Evolutionary conservation across 2,113 vertebrate species (phyloP).

Genomic region (Orthonyx spaldingii): DNA sequence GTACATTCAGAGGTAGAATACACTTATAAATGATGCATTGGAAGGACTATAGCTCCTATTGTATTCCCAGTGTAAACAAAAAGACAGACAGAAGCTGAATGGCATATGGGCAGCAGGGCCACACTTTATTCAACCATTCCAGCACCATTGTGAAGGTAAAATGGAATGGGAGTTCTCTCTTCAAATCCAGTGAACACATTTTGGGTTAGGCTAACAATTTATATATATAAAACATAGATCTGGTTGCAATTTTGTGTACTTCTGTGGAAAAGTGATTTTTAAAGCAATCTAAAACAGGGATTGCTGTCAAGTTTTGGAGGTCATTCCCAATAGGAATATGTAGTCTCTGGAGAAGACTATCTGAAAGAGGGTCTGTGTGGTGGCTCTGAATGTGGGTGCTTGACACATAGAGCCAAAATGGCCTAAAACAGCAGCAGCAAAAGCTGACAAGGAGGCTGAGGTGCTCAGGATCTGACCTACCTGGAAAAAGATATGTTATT

Average conservation of each 20-base stretch:
- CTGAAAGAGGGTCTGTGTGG: not conserved
- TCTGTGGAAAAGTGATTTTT: not conserved
- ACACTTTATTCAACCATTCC: constrained; percentile 78
- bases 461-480: not conserved
- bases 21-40: constrained; percentile 92
- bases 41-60: constrained; percentile 87
- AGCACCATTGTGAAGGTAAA: constrained; percentile 73
- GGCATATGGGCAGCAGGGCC: constrained; percentile 83
- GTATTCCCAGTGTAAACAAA: constrained; percentile 93
- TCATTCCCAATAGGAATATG: not conserved
- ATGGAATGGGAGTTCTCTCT: constrained; percentile 52
- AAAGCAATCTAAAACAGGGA: not conserved
- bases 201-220: not conserved
- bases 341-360: not conserved
- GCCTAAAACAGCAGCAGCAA: not conserved
- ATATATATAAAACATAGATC: not conserved
- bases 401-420: not conserved
- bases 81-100: constrained; percentile 87
- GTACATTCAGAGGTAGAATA: constrained; percentile 88
- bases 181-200: constrained; percentile 29
- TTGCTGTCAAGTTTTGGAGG: not conserved
- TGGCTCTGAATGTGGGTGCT: not conserved
- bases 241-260: not conserved
- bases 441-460: not conserved
- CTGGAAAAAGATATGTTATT: not conserved